Conservation (phyloP, 1,140 invertebrate species). For the Diorhabda elongata region DNA sequence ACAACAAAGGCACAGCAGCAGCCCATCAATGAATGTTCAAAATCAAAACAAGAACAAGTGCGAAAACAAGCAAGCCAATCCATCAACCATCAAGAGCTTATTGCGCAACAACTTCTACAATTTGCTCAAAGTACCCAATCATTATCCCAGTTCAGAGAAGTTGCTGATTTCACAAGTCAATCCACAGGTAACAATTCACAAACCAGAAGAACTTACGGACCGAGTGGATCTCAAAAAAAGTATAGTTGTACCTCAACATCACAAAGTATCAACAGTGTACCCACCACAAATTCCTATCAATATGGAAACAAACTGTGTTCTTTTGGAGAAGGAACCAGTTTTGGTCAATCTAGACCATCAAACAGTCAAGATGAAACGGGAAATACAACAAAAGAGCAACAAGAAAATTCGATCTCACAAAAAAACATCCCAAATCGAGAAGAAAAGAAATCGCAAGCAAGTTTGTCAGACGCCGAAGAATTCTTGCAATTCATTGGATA, state of each 20-base stretch:
- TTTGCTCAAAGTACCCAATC: conserved; percentile 11
- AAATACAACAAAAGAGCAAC: too few species aligned
- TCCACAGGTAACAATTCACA: not conserved
- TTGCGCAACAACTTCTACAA: conserved; percentile 11
- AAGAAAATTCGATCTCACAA: not conserved
- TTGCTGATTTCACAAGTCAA: not conserved
- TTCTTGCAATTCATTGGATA: too few species aligned
- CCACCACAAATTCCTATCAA: too few species aligned
- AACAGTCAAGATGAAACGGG: too few species aligned
- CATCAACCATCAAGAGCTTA: not conserved
- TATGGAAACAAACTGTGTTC: not conserved
- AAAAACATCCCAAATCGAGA: not conserved
- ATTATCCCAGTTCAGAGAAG: conserved; percentile 8
- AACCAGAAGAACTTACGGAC: not conserved
- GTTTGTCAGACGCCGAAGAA: not conserved
- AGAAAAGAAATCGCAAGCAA: not conserved
- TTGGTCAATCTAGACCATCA: too few species aligned
- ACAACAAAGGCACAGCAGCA: not conserved
- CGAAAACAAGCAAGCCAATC: conserved; percentile 1
- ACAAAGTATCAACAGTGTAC: too few species aligned
- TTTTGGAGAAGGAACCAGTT: not conserved
- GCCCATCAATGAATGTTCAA: not conserved
- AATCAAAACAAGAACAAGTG: not conserved
- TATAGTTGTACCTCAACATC: too few species aligned
- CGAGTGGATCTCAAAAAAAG: not conserved